Evolutionary conservation across 2,888 invertebrate genomes (phyloP), one percentile per base, ranked within the genome.

Genomic region (Drosophila incognita): DNA sequence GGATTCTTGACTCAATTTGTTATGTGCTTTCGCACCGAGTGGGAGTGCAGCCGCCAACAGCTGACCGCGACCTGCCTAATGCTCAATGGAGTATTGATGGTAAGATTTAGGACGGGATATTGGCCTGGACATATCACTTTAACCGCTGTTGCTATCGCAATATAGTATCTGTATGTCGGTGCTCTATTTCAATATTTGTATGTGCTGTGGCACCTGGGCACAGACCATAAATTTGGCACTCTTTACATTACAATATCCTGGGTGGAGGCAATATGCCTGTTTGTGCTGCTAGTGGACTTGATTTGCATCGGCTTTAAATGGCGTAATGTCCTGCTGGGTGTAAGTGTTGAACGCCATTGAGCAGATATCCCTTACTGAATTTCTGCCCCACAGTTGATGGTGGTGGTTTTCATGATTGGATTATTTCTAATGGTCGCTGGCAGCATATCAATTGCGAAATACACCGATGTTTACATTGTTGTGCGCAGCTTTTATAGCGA

Each of bases 381-480:
- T 11, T 2, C 24, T 8, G 7, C 4, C 8, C 10, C 18, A 10
- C n/a, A 82, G 80, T n/a, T 69, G 0, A 65, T 69, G 2, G 11
- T 53, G 0, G 0, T 59, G 1, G 27, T 29, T 1, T 54, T 60
- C n/a, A 4, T 38, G 8, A 18, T 70, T 31, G 27, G 62, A 3
- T 2, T 46, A 1, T 46, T 62, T 7, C n/a, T 81, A 11, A 35
- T 79, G 24, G 10, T 81, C 7, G 56, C 60, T 0, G 79, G 79
- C 49, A 78, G 81, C 42, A 33, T 54, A 3, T 18, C 65, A 2
- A 60, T 79, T 6, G 29, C 60, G 1, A 49, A 2, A 13, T 81
- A 73, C 13, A 69, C 77, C 8, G 79, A 79, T 49, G 53, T 66
- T 2, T 79, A 76, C 49, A 52, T 69, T n/a, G 79, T 79, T 0